Conservation (phyloP, 2,888 invertebrate species). For the Andrena flavipes region DNA sequence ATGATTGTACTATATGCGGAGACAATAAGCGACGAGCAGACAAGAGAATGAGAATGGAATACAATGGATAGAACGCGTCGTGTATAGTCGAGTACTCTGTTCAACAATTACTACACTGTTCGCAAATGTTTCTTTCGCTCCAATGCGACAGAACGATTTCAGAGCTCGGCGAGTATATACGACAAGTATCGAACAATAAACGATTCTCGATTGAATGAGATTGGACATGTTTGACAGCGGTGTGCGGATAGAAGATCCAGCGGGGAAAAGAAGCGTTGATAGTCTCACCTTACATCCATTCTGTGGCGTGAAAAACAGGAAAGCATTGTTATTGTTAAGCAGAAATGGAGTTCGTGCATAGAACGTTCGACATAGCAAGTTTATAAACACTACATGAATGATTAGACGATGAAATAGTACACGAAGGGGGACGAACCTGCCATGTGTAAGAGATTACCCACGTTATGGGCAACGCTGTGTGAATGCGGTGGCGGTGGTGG, state of each 20-base stretch:
- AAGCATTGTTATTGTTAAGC: constrained; percentile 68
- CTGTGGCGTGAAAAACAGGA: constrained; percentile 79
- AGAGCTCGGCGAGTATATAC: neutral
- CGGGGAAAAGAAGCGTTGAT: constrained; percentile 54
- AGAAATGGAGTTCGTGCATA: constrained; percentile 63
- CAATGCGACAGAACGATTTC: neutral
- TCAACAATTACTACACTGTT: neutral
- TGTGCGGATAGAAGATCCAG: constrained; percentile 21
- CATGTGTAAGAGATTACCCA: constrained; percentile 92
- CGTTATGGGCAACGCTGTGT: constrained; percentile 87
- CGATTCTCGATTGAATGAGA: neutral
- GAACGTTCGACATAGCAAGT: constrained; percentile 48
- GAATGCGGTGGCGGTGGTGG: constrained; percentile 91
- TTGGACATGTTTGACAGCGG: neutral
- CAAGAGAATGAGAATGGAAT: neutral
- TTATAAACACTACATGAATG: constrained; percentile 55
- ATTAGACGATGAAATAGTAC: constrained; percentile 47
- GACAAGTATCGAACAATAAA: constrained; percentile 2
- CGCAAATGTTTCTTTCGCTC: neutral
- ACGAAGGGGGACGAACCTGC: constrained; percentile 87
- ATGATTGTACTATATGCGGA: constrained; percentile 3
- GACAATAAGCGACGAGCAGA: constrained; percentile 30
- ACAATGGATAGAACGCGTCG: neutral
- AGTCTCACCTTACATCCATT: constrained; percentile 85
- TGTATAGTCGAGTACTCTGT: neutral